Base-by-base conservation (phyloP, 37 sponge, comb jelly and placozoan species). In the Amphimedon queenslandica region DNA sequence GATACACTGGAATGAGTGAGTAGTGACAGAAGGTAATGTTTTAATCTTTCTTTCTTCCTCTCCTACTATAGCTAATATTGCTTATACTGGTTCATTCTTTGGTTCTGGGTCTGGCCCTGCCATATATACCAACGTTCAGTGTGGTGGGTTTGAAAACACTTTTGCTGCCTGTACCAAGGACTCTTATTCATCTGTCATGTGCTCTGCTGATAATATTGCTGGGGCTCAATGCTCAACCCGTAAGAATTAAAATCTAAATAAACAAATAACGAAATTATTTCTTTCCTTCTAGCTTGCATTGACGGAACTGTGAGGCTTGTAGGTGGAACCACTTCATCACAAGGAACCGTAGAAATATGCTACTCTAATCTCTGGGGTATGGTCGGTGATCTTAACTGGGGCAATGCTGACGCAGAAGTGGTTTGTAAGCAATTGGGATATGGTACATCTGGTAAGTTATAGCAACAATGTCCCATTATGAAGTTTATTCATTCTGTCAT, bases 1-100 rank as follows among this genome's bases (percentile, higher is more conserved):
- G 74, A 18, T 81, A 57, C 35, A 3, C 31, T 25, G 33, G 53
- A 70, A 25, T 42, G 8, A 32, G 79, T 79, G n/a, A 35, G 57
- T 25, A n/a, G n/a, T n/a, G n/a, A n/a, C n/a, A n/a, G n/a, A n/a
- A n/a, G n/a, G n/a, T n/a, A n/a, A n/a, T n/a, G n/a, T n/a, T n/a
- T n/a, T n/a, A n/a, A n/a, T n/a, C n/a, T n/a, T n/a, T n/a, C n/a
- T n/a, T n/a, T n/a, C n/a, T n/a, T n/a, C n/a, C n/a, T n/a, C n/a
- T n/a, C n/a, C n/a, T n/a, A n/a, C n/a, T n/a, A n/a, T n/a, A n/a
- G n/a, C n/a, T n/a, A n/a, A n/a, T n/a, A n/a, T n/a, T 6, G 61
- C 61, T 25, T 60, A 60, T n/a, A 11, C 8, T 5, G 21, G 27
- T 25, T 60, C 61, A 25, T 25, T n/a, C 27, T 60, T 60, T 60